A percentile compares a stretch with the other conserved stretches of the same genome.
These are phyloP conservation scores for Petrocephalus zakoni DNA, from an alignment of 2,113 vertebrate species.

Conservation along the genomic window DNA sequence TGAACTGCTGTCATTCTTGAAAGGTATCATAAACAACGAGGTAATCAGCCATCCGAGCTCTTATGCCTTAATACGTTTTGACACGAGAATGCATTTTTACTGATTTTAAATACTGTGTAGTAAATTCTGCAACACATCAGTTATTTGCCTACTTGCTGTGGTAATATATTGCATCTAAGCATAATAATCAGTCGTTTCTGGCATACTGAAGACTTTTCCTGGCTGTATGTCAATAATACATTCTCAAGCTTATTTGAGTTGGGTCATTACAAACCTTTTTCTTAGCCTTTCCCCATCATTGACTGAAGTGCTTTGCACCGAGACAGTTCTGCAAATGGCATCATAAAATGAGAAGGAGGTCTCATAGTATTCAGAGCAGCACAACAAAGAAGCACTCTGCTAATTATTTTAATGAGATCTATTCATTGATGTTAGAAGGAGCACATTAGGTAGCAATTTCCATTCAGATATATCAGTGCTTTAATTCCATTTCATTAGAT, in stretches of 20 bases:
- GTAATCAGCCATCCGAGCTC: background rate
- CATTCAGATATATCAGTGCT: slow-evolving; percentile 28
- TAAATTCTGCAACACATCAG: background rate
- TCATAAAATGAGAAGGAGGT: slow-evolving; percentile 58
- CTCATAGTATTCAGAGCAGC: slow-evolving; percentile 58
- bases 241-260: slow-evolving; percentile 59
- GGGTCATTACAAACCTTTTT: slow-evolving; percentile 63
- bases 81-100: background rate
- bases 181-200: slow-evolving; percentile 44
- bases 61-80: background rate
- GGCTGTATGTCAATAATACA: slow-evolving; percentile 51
- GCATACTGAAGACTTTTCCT: slow-evolving; percentile 41
- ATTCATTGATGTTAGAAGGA: slow-evolving; percentile 70
- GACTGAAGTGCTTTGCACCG: slow-evolving; percentile 61
- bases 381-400: slow-evolving; percentile 70
- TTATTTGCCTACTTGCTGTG: background rate
- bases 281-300: slow-evolving; percentile 64
- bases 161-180: slow-evolving; percentile 23
- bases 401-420: slow-evolving; percentile 75
- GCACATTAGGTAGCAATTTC: slow-evolving; percentile 68
- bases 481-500: slow-evolving; percentile 62
- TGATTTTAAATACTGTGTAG: background rate
- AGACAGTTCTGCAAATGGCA: slow-evolving; percentile 52
- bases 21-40: background rate
- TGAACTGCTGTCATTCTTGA: background rate